A percentile compares a stretch with the other conserved stretches of the same genome.
phyloP scores from a whole-genome alignment of 2,888 invertebrate genomes.

The Chrysomela aeneicollis region DNA sequence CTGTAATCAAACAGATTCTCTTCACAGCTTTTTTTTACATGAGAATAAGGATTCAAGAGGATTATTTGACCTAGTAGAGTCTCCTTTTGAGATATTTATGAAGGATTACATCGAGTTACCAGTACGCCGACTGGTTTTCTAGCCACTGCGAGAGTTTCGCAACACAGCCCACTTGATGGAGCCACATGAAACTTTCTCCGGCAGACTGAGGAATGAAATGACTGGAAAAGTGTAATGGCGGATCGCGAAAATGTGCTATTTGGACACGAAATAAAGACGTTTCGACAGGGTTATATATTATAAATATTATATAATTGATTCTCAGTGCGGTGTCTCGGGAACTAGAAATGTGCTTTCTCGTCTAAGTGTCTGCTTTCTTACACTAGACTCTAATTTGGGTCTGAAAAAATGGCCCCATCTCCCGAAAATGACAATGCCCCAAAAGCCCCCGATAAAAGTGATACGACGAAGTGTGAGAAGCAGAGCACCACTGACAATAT shows the following conservation, averaged over 20 bases:
- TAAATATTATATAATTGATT: slow-evolving; percentile 25
- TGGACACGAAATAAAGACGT: slow-evolving; percentile 45
- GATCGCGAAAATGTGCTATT: slow-evolving; percentile 56
- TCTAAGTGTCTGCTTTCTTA: slow-evolving; percentile 36
- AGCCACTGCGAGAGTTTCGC: not conserved
- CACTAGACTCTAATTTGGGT: slow-evolving; percentile 38
- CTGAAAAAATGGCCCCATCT: slow-evolving; percentile 74
- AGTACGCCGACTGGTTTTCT: not conserved
- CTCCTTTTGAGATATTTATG: too few relatives aligned
- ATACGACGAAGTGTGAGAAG: slow-evolving; percentile 64
- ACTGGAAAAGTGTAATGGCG: slow-evolving; percentile 52
- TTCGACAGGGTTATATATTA: slow-evolving; percentile 31
- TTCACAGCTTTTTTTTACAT: too few relatives aligned
- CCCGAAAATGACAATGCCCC: slow-evolving; percentile 80
- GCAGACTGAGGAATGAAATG: not conserved
- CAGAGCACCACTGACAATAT: slow-evolving; percentile 61
- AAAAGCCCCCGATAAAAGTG: slow-evolving; percentile 75
- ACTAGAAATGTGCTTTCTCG: slow-evolving; percentile 35
- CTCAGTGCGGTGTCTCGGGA: slow-evolving; percentile 31
- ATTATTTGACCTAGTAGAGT: too few relatives aligned
- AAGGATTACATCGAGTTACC: not conserved
- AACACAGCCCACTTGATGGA: not conserved
- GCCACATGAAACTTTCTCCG: not conserved
- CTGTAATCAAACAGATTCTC: too few relatives aligned
- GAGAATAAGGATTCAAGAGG: too few relatives aligned